phyloP scores from a whole-genome alignment of 2,113 vertebrate genomes.

The Gymnocephalus cernua region DNA sequence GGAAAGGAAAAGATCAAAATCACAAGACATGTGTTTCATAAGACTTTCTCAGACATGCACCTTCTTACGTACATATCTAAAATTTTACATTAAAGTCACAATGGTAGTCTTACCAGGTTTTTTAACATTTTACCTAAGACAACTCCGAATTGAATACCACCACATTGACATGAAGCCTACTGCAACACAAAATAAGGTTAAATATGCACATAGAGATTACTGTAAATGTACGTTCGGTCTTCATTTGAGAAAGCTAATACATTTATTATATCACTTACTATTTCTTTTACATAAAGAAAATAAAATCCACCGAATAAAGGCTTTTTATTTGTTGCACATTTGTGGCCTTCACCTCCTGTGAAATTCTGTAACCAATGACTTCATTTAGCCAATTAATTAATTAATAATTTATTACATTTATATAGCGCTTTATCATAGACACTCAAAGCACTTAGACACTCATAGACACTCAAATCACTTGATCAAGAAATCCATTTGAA shows the following conservation, averaged over 20 bases:
- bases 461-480: no score
- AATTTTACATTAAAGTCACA: neutral
- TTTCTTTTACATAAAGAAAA: neutral
- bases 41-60: neutral
- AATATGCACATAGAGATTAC: neutral
- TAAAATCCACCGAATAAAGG: neutral
- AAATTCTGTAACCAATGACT: slow-evolving; percentile 53
- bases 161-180: neutral
- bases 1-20: neutral
- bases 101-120: neutral
- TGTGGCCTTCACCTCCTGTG: slow-evolving; percentile 9
- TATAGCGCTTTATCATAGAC: no score
- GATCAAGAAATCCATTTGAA: slow-evolving; percentile 61
- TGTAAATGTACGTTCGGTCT: neutral
- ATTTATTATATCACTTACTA: slow-evolving; percentile 8
- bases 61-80: no score
- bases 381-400: slow-evolving; percentile 68
- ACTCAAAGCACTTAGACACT: no score
- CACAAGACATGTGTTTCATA: neutral
- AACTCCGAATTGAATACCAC: neutral
- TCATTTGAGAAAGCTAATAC: neutral
- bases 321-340: slow-evolving; percentile 10
- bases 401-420: no score
- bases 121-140: neutral
- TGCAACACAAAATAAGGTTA: slow-evolving; percentile 7